Base-by-base conservation (phyloP, 37 sponge, comb jelly and placozoan genomes). In the Halisarca cf. caerulea region DNA sequence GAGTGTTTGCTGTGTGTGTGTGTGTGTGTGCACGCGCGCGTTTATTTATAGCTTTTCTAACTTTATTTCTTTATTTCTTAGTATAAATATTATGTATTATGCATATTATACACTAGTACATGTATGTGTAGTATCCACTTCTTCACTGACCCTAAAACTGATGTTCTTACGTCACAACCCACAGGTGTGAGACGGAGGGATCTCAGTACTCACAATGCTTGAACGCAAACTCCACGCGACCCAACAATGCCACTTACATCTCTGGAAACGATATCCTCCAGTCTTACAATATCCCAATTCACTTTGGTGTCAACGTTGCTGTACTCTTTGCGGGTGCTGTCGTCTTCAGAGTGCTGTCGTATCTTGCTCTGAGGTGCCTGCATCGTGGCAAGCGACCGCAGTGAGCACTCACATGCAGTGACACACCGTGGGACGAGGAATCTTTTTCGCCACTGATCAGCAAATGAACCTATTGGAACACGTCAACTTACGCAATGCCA, bases 321-420 rank as follows among this genome's bases (percentile, higher is more conserved):
- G 54, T 75, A 8, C 20, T 78, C 25, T 0, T 85, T 5, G 44
- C 17, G 2, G 51, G 62, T 62, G 59, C 59, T 18, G 3, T 89
- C 28, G 0, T 80, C 3, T 81, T 81, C 55, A 37, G 89, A 47
- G 2, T 62, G 6, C 21, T 80, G 21, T 82, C 85, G 7, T 89
- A 89, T 44, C 62, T 89, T 40, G 47, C 85, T 42, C 78, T 90
- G 66, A 69, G 90, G 24, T 85, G 39, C 47, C 39, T 89, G 39
- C 89, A 84, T 79, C 78, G 80, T 33, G 17, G 20, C 8, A 44
- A 43, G 45, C 2, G 40, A 41, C 77, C 77, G 9, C 77, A 74
- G 41, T 74, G 45, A 43, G 0, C 25, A 2, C n/a, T 15, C 24
- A 40, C 21, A 74, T 37, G 2, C 41, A 40, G 2, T 41, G 15